Conservation (phyloP, 2,113 vertebrate species). For the Triplophysa rosa region DNA sequence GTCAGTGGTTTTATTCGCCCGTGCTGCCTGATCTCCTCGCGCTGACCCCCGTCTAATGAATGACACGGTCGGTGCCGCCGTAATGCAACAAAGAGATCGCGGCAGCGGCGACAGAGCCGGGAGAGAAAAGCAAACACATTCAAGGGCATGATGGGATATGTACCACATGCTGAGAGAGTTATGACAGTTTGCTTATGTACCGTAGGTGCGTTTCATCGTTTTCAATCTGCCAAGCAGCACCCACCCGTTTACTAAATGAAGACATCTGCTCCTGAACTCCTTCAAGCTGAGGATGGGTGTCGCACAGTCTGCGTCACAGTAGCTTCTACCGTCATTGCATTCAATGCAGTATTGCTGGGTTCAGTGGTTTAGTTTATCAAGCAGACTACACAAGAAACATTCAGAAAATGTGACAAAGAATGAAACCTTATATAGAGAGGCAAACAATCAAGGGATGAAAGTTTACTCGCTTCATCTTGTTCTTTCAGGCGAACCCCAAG, state of each 20-base stretch:
- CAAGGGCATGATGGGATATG: conserved; percentile 22
- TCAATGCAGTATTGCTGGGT: neutral
- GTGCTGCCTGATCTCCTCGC: conserved; percentile 39
- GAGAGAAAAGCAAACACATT: conserved; percentile 23
- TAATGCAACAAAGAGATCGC: conserved; percentile 17
- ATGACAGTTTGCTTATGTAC: conserved; percentile 7
- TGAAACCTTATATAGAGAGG: neutral
- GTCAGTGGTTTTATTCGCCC: conserved; percentile 50
- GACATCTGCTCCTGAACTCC: conserved; percentile 3
- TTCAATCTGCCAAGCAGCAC: neutral
- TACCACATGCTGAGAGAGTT: conserved; percentile 1
- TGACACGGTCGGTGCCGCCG: conserved; percentile 20
- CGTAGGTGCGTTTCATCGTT: neutral
- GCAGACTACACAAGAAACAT: too few species aligned
- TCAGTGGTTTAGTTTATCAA: too few species aligned
- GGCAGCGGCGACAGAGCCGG: neutral
- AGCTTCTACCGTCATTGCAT: neutral
- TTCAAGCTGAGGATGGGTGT: neutral
- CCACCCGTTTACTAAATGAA: conserved; percentile 9
- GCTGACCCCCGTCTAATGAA: conserved; percentile 49
- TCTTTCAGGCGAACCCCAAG: neutral
- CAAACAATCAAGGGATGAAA: neutral
- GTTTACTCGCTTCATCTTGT: neutral
- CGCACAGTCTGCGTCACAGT: conserved; percentile 1
- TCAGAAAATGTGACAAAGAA: neutral